A percentile compares a stretch with the other conserved stretches of the same genome.
phyloP scores from a whole-genome alignment of 2,888 invertebrate genomes.

The Archips xylosteana region DNA sequence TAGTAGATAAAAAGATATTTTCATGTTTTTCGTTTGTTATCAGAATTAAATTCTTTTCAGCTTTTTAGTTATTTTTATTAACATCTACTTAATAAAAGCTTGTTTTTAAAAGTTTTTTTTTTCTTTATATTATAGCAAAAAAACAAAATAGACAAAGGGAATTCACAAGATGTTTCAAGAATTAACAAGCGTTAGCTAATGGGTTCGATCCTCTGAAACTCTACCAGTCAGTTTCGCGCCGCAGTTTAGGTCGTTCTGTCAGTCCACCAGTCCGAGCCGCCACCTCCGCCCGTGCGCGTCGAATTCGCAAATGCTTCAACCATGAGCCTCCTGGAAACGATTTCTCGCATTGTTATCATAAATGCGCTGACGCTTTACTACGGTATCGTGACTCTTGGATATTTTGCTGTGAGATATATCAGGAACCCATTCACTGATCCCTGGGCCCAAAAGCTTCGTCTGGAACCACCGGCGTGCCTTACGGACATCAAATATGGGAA shows the following conservation, averaged over 20 bases:
- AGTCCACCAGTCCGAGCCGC: constrained; percentile 11
- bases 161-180: background rate
- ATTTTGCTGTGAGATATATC: constrained; percentile 60
- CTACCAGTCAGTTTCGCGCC: background rate
- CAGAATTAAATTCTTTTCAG: no score
- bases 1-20: no score
- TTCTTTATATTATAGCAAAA: no score
- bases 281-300: constrained; percentile 8
- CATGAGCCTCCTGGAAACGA: constrained; percentile 53
- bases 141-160: background rate
- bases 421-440: constrained; percentile 66
- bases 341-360: constrained; percentile 56
- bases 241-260: constrained; percentile 5
- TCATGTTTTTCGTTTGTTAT: no score
- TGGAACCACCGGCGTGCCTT: constrained; percentile 77
- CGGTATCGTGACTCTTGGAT: constrained; percentile 52
- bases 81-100: no score
- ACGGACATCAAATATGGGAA: constrained; percentile 80
- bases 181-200: background rate
- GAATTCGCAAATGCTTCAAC: constrained; percentile 36
- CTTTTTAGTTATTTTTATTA: no score
- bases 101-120: no score
- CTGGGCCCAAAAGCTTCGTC: constrained; percentile 68
- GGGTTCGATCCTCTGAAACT: background rate
- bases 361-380: constrained; percentile 63